Conservation (phyloP, 1,140 invertebrate genomes). For the Arctopsyche grandis region DNA sequence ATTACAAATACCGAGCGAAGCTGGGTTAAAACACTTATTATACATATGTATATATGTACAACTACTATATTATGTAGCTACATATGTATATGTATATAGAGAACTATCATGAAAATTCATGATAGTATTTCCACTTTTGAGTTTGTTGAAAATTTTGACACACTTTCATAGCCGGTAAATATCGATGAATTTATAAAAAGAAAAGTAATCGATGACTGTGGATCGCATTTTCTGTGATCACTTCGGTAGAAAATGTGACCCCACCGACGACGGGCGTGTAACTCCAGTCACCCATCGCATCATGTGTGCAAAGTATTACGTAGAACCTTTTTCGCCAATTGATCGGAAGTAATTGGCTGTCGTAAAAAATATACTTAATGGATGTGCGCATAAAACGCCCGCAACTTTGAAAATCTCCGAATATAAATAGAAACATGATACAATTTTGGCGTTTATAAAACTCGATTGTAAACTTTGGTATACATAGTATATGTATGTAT, state of each 20-base stretch:
- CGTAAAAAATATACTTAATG: slow-evolving; percentile 14
- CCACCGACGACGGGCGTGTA: neutral
- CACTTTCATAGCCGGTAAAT: no score
- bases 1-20: no score
- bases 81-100: neutral
- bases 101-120: neutral
- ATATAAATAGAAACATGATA: neutral
- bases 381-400: slow-evolving; percentile 7
- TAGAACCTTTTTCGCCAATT: slow-evolving; percentile 18
- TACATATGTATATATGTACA: neutral
- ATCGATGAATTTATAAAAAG: no score
- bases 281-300: no score
- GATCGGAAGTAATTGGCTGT: slow-evolving; percentile 18
- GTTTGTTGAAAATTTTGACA: no score
- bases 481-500: no score
- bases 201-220: no score
- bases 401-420: no score
- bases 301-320: slow-evolving; percentile 8
- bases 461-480: neutral
- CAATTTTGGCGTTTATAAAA: slow-evolving; percentile 7
- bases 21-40: no score
- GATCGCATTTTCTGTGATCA: no score
- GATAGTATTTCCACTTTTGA: no score
- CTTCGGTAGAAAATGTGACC: neutral
- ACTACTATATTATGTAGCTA: no score